Conservation (phyloP, 2,113 vertebrate genomes). For the Channa maculata region DNA sequence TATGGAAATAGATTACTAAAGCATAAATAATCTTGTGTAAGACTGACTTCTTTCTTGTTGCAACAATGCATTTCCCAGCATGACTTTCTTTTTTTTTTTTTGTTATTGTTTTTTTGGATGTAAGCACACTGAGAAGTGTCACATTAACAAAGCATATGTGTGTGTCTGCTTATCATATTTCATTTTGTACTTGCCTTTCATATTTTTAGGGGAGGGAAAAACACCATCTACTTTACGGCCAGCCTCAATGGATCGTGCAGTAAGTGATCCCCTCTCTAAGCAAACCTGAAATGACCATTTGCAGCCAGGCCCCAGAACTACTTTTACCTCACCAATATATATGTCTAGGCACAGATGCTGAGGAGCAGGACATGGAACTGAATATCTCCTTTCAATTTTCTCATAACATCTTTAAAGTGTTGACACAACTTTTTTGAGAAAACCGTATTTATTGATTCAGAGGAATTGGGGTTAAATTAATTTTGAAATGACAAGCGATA, state of each 20-base stretch:
- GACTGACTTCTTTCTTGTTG: not conserved
- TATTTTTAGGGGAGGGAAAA: conserved; percentile 83
- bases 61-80: not conserved
- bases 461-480: not conserved
- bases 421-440: not conserved
- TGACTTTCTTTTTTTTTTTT: not conserved
- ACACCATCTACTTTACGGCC: conserved; percentile 87
- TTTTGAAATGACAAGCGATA: not conserved
- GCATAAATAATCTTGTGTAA: not conserved
- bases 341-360: not conserved
- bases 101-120: not conserved
- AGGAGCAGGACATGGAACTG: not conserved
- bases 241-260: conserved; percentile 89
- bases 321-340: not conserved
- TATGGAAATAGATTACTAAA: not conserved
- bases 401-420: not conserved
- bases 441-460: not conserved
- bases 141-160: not conserved
- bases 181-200: conserved; percentile 5
- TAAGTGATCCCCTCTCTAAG: conserved; percentile 80
- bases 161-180: not conserved
- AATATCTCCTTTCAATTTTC: not conserved
- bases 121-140: not conserved
- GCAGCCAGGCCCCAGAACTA: not conserved
- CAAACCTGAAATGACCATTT: not conserved